phyloP scores from a whole-genome alignment of 1,140 invertebrate genomes.

The Drosophila sp. region DNA sequence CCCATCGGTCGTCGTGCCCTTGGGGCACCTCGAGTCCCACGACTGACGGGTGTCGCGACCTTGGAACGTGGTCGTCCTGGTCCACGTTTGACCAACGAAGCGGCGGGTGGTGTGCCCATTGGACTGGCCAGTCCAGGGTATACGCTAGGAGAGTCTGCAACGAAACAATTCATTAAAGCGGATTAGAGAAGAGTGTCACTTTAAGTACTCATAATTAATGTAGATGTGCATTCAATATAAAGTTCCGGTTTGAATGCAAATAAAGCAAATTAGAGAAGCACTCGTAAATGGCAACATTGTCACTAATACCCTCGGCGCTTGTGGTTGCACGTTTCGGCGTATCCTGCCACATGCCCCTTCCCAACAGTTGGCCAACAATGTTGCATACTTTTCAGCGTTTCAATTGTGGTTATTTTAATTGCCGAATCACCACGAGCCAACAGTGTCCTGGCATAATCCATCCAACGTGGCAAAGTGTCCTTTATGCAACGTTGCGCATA shows the following conservation, averaged over 20 bases:
- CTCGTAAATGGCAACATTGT: conserved; percentile 45
- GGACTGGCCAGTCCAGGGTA: conserved; percentile 10
- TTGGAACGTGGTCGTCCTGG: conserved; percentile 91
- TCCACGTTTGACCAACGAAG: conserved; percentile 85
- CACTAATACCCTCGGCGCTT: conserved; percentile 59
- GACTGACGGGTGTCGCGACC: conserved; percentile 87
- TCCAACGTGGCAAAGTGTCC: conserved; percentile 32
- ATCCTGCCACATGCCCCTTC: conserved; percentile 34
- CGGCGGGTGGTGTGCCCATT: conserved; percentile 30
- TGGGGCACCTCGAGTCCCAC: conserved; percentile 85
- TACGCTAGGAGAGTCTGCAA: conserved; percentile 31
- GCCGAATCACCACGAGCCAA: conserved; percentile 13
- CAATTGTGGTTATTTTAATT: conserved; percentile 67
- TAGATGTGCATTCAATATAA: background rate
- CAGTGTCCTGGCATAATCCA: conserved; percentile 11
- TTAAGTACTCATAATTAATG: conserved; percentile 32
- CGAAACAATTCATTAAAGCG: conserved; percentile 14
- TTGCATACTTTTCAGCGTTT: conserved; percentile 49
- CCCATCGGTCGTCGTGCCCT: conserved; percentile 86
- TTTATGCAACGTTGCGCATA: conserved; percentile 62
- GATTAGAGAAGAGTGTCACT: conserved; percentile 16
- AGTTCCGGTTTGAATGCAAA: conserved; percentile 14
- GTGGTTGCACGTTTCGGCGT: conserved; percentile 44
- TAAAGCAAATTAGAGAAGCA: conserved; percentile 18
- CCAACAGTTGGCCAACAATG: conserved; percentile 44